Evolutionary conservation across 1,140 invertebrate species (phyloP).

Genomic region (Achatina immaculata): DNA sequence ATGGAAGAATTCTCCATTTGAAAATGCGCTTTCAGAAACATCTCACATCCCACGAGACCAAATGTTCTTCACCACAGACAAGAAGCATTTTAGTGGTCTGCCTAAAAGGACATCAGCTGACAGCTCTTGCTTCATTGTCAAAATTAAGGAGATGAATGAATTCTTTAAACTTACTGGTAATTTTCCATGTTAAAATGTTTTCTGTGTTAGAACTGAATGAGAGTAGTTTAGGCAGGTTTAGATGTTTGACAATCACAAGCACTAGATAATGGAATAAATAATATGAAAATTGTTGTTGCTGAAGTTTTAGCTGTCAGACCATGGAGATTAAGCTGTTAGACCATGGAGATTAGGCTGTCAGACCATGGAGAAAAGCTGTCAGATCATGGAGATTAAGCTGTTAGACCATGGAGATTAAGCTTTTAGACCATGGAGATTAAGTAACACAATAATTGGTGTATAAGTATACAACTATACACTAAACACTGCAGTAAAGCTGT

Average conservation of each 20-base stretch:
- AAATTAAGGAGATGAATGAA: conserved; percentile 61
- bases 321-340: background rate
- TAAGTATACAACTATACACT: too few species aligned
- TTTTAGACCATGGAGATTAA: too few species aligned
- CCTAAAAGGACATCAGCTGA: conserved; percentile 32
- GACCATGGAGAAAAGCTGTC: too few species aligned
- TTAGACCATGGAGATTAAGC: too few species aligned
- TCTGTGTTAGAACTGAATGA: background rate
- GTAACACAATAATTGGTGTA: too few species aligned
- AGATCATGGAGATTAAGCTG: too few species aligned
- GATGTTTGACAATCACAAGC: background rate
- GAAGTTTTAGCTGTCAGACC: too few species aligned
- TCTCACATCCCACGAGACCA: conserved; percentile 8
- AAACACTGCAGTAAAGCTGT: too few species aligned
- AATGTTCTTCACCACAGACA: conserved; percentile 12
- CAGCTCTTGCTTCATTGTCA: conserved; percentile 57
- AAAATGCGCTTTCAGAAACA: background rate
- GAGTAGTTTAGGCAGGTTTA: background rate
- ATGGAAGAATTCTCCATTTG: conserved; percentile 7
- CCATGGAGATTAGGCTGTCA: background rate
- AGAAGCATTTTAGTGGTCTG: background rate
- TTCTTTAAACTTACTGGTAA: conserved; percentile 62
- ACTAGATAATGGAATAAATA: background rate
- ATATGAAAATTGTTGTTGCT: background rate
- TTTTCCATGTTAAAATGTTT: background rate